Evolutionary conservation across 2,113 vertebrate species (phyloP).

Genomic region (Pterocles orientalis): DNA sequence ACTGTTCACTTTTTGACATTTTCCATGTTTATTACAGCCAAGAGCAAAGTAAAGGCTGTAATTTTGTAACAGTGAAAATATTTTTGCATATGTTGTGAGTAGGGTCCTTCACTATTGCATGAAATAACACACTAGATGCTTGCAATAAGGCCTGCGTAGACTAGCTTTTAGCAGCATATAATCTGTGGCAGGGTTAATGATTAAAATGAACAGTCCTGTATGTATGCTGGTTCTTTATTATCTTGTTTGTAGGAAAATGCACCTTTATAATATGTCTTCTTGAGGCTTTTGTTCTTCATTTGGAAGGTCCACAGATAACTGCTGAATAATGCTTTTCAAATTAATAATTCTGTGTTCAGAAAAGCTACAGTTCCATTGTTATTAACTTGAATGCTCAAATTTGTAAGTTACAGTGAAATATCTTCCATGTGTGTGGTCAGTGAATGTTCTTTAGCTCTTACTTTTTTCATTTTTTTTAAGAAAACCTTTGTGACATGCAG

Average conservation of each 20-base stretch:
- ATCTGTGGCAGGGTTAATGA: not conserved
- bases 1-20: not conserved
- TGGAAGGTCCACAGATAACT: not conserved
- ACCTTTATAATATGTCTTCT: not conserved
- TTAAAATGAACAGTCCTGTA: not conserved
- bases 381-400: not conserved
- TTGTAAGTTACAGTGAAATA: not conserved
- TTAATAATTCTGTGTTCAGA: not conserved
- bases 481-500: not conserved
- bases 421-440: not conserved
- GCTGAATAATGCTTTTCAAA: not conserved
- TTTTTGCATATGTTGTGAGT: not conserved
- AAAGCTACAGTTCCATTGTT: not conserved
- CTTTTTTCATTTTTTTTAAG: not conserved
- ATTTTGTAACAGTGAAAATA: not conserved
- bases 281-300: not conserved
- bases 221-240: not conserved
- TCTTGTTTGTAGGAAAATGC: not conserved
- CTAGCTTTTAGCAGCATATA: not conserved
- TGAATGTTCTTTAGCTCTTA: not conserved
- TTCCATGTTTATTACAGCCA: not conserved
- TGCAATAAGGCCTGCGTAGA: not conserved
- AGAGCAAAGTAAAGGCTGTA: not conserved
- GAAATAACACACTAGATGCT: not conserved
- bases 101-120: not conserved